Evolutionary conservation across 2,797 vertebrate genomes (phyloP), one percentile per base, ranked within the genome.

Genomic region (Propithecus deckenii): DNA sequence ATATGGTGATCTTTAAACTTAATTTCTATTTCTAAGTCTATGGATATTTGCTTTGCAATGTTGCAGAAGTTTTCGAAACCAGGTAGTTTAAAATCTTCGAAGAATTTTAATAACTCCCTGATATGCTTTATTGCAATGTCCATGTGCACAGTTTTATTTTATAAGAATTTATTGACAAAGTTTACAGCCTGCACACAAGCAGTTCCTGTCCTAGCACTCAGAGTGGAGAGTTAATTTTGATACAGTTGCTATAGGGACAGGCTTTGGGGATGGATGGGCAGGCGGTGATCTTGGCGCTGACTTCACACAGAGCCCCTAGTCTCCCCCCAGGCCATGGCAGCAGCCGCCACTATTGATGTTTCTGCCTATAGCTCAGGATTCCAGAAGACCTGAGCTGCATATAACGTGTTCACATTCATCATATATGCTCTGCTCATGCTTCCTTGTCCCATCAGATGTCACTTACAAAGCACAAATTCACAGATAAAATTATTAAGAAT

Each of bases 361-460:
- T 30, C 1, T 46, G 12, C 4, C 5, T 41, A 1, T 8, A 0
- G 10, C 12, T 52, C 59, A 35, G 50, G 4, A 5, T 57, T 14
- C 30, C 15, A 2, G 59, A 69, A 14, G 17, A 5, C 50, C 22
- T 0, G 1, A 18, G 41, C 35, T 72, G 57, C 4, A 22, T 14
- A 2, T 1, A 3, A 4, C 7, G 12, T 41, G 28, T 18, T 43
- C n/a, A 57, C 6, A 8, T 1, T 11, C 15, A 5, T 10, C 2
- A 2, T 30, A 6, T 65, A 4, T 17, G 3, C 10, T 10, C 41
- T 78, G 32, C 18, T 32, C 18, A 41, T 17, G 35, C 5, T 23
- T 50, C 59, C 32, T 9, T 2, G 14, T 57, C 41, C n/a, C 38
- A 86, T 69, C 9, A 22, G n/a, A 59, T 23, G 65, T 65, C 41